Conservation (phyloP, 2,888 invertebrate species). For the Mallateleia sp. region DNA sequence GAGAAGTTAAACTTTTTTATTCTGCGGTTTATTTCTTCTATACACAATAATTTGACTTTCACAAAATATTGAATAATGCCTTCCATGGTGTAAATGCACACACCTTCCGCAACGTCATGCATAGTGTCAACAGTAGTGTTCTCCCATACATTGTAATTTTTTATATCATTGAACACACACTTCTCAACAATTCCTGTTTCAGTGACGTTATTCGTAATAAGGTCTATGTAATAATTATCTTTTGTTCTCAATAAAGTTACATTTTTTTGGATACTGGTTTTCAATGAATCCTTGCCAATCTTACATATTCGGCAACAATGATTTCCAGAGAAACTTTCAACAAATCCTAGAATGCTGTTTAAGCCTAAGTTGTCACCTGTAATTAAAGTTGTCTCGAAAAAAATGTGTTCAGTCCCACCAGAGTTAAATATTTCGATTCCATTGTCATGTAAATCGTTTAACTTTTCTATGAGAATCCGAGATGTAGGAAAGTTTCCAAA, state of each 20-base stretch:
- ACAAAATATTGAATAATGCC: slow-evolving; percentile 13
- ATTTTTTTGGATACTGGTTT: slow-evolving; percentile 9
- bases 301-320: slow-evolving; percentile 22
- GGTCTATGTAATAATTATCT: slow-evolving; percentile 28
- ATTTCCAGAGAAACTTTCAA: slow-evolving; percentile 22
- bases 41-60: background rate
- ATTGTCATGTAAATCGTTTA: slow-evolving; percentile 34
- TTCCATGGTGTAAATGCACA: slow-evolving; percentile 32
- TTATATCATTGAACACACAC: slow-evolving; percentile 55
- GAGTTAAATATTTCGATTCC: slow-evolving; percentile 19
- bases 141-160: slow-evolving; percentile 25
- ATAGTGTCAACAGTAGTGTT: slow-evolving; percentile 30
- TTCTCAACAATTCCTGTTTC: slow-evolving; percentile 3
- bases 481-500: slow-evolving; percentile 50
- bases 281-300: background rate
- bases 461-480: slow-evolving; percentile 22
- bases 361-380: slow-evolving; percentile 49
- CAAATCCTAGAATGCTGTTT: slow-evolving; percentile 40
- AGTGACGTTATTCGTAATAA: background rate
- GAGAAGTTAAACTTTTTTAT: slow-evolving; percentile 31
- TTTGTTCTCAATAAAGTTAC: background rate
- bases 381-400: slow-evolving; percentile 31
- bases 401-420: slow-evolving; percentile 21
- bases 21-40: slow-evolving; percentile 21
- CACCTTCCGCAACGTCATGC: slow-evolving; percentile 45